These are phyloP conservation scores for Chalcosyrphus nemorum DNA, from an alignment of 2,888 invertebrate species.

Conservation along the genomic window DNA sequence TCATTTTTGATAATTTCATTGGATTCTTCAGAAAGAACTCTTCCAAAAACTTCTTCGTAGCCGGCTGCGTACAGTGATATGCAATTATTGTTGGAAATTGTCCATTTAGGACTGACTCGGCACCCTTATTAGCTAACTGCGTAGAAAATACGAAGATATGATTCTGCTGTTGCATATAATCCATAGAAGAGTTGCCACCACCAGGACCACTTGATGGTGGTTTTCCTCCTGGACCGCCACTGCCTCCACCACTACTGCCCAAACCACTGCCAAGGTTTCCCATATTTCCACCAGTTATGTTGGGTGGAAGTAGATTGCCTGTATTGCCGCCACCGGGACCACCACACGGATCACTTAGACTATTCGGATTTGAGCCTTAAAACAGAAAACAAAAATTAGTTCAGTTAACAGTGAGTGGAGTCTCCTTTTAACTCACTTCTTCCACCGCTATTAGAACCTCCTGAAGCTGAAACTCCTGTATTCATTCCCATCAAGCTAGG, in stretches of 20 bases:
- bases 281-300: conserved; percentile 47
- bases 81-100: conserved; percentile 96
- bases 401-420: background rate
- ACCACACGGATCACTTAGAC: conserved; percentile 33
- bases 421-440: conserved; percentile 30
- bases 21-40: conserved; percentile 91
- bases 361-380: conserved; percentile 44
- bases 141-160: conserved; percentile 99
- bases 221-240: conserved; percentile 64
- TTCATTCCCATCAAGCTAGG: conserved; percentile 52
- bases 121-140: conserved; percentile 95
- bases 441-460: conserved; percentile 1
- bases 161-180: conserved; percentile 96
- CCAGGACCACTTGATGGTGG: conserved; percentile 57
- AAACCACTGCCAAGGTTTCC: conserved; percentile 21
- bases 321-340: conserved; percentile 31
- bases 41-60: conserved; percentile 96
- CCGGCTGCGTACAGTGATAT: conserved; percentile 97
- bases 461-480: conserved; percentile 9
- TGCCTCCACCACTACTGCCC: conserved; percentile 36
- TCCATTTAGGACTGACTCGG: conserved; percentile 94
- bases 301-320: conserved; percentile 39
- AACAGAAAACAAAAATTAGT: background rate
- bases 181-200: conserved; percentile 74
- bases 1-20: conserved; percentile 93